Base-by-base conservation (phyloP, 2,797 vertebrate genomes). In the Mormyrus hasselquistii region DNA sequence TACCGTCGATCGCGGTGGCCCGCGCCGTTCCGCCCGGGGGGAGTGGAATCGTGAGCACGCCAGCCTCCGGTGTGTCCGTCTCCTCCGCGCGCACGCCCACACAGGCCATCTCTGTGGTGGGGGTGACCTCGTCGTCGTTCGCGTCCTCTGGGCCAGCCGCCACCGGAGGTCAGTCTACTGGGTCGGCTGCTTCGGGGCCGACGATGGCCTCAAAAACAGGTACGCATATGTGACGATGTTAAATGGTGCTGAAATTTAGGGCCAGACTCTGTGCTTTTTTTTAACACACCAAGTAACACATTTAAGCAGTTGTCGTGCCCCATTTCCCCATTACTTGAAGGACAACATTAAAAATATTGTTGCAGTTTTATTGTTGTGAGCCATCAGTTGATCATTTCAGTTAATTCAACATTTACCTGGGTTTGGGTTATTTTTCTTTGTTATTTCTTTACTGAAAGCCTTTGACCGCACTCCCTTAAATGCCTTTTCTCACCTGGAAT, bases 131-230 rank as follows among this genome's bases (percentile, higher is more conserved):
- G 2, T 82, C 69, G 4, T 82, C 62, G 0, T 50, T 55, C 8
- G 84, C 86, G 38, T 55, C 87, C 59, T 88, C 82, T 12, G 57
- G 59, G 12, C 83, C 87, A 0, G 83, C 87, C 0, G 83, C 84
- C 5, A 79, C 88, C 4, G 90, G 88, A 10, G 88, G 88, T 62
- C 65, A 89, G 55, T 50, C 87, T 49, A 22, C 76, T 16, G 87
- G 87, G 47, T 73, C 69, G 0, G 22, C 89, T 50, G 79, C 52
- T 76, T 14, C 73, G 1, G 76, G 53, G 16, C 73, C 86, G 2
- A 57, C 55, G 5, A 84, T 88, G 89, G 69, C 89, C 76, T 84
- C 89, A 62, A 88, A 88, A 65, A 90, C 86, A 69, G 86, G 86
- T 88, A 50, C 41, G 50, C 16, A 10, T 41, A 59, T 50, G 47